These are phyloP conservation scores for Lagopus leucura DNA, from an alignment of 2,113 vertebrate species.

Conservation along the genomic window DNA sequence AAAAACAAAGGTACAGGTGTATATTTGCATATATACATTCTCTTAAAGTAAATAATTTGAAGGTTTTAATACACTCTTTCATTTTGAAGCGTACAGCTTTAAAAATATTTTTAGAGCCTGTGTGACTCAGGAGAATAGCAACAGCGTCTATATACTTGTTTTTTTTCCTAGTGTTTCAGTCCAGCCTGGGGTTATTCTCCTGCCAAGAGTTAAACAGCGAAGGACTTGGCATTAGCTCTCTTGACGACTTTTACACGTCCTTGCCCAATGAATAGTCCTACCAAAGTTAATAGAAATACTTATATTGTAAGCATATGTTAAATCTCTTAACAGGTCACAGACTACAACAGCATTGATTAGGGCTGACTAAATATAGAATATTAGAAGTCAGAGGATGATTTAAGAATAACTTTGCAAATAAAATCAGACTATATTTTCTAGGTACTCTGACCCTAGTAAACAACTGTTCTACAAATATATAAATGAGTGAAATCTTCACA, in stretches of 20 bases:
- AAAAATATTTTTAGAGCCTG: neutral
- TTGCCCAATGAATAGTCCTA: neutral
- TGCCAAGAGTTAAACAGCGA: slow-evolving; percentile 6
- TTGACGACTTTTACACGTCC: neutral
- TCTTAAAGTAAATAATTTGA: neutral
- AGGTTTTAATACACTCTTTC: neutral
- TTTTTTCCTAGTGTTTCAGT: neutral
- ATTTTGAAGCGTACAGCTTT: neutral
- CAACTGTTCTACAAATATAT: neutral
- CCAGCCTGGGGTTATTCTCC: neutral
- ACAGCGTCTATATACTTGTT: neutral
- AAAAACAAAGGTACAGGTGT: neutral
- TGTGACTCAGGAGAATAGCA: slow-evolving; percentile 14
- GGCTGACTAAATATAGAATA: neutral
- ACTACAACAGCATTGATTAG: neutral
- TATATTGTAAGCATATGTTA: neutral
- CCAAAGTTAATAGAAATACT: neutral
- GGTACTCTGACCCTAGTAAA: neutral
- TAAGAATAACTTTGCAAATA: neutral
- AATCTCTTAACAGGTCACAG: neutral
- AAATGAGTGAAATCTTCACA: neutral
- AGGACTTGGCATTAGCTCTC: slow-evolving; percentile 24
- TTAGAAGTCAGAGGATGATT: neutral
- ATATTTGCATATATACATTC: neutral
- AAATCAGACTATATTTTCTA: neutral